These are phyloP conservation scores for human (Homo sapiens) DNA, from an alignment of 2,113 vertebrate genomes.

Conservation along the genomic window GRCh38 chr12:14400001-14400500, in stretches of 20 bases:
- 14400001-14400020: background rate
- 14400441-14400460: background rate
- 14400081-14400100: background rate
- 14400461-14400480: background rate
- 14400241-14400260: background rate
- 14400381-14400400: background rate
- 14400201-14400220: background rate
- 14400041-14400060: background rate
- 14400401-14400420: slow-evolving; percentile 20
- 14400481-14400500: background rate
- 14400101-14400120: background rate
- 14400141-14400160: background rate
- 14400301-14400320: background rate
- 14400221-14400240: slow-evolving; percentile 11
- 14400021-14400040: background rate
- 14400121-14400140: background rate
- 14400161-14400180: background rate
- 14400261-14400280: slow-evolving; percentile 24
- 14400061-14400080: background rate
- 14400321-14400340: background rate
- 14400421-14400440: background rate
- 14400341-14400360: slow-evolving; percentile 18
- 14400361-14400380: background rate
- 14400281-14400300: background rate
- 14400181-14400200: background rate